These are phyloP conservation scores for Caenorhabditis doughertyi DNA, from an alignment of 2,888 invertebrate species.

Conservation along the genomic window DNA sequence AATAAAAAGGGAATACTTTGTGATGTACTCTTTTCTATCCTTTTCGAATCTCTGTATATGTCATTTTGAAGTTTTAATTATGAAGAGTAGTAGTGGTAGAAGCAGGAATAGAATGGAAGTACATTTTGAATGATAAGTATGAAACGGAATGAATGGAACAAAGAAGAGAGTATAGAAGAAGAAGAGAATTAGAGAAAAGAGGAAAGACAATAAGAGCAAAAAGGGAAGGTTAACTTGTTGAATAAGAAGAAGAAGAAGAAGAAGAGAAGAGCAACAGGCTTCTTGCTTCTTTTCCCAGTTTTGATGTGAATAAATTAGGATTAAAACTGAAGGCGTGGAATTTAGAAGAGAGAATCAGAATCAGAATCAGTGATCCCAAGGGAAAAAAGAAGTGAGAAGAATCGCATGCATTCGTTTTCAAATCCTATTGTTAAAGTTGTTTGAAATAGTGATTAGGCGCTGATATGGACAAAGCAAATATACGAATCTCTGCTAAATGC, in stretches of 20 bases:
- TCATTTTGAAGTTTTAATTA: conserved; percentile 63
- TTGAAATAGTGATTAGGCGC: conserved; percentile 57
- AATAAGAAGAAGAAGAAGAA: conserved; percentile 1
- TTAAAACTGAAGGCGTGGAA: conserved; percentile 42
- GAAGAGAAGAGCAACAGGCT: conserved; percentile 49
- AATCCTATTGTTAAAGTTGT: conserved; percentile 53
- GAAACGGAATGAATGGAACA: conserved; percentile 43
- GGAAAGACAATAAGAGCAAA: conserved; percentile 33
- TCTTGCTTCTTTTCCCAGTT: conserved; percentile 13
- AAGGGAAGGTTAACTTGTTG: conserved; percentile 42
- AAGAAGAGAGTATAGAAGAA: conserved; percentile 14
- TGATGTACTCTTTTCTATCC: not conserved
- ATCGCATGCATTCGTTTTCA: conserved; percentile 3
- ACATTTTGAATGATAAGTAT: conserved; percentile 45
- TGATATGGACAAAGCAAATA: conserved; percentile 34
- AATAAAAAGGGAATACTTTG: not conserved
- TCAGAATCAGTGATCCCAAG: conserved; percentile 54
- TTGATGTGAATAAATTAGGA: conserved; percentile 60
- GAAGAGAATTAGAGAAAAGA: conserved; percentile 43
- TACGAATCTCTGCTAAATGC: not conserved
- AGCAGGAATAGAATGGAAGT: conserved; percentile 1
- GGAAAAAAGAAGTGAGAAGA: conserved; percentile 28
- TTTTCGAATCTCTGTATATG: conserved; percentile 49
- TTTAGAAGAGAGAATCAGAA: conserved; percentile 4
- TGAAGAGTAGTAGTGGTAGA: conserved; percentile 35